Base-by-base conservation (phyloP, 2,888 invertebrate species). In the Tridacna crocea region DNA sequence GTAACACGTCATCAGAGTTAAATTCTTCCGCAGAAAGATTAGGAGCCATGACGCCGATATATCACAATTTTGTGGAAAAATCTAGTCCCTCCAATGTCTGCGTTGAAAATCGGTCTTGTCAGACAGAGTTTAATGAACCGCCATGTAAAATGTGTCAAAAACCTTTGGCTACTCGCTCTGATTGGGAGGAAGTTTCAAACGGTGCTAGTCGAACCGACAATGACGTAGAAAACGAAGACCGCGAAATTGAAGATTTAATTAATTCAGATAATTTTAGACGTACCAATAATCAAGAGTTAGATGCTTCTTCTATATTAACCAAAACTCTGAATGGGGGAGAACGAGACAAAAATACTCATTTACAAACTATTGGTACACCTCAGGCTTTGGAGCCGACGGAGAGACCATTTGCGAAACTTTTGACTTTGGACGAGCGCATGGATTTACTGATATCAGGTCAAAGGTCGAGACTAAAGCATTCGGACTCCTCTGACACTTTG, bases 401-500 rank as follows among this genome's bases (percentile, higher is more conserved):
- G 60, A 68, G 84, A 36, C 84, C 84, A 19, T 82, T 85, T 58
- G 78, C 82, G 15, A 82, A 78, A 27, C 65, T 79, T 10, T 60
- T 86, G 15, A 77, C 83, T 12, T 58, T 86, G n/a, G 86, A 86
- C 27, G 86, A 86, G 60, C 70, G 86, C 65, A 86, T 86, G 55
- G 86, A 86, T 72, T 26, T 86, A 19, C 27, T 86, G 12, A 86
- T 86, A 46, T 61, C 86, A 13, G 86, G 86, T 15, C 83, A 86
- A 73, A 75, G 83, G 58, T 74, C 74, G n/a, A 73, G 46, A 46
- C 77, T 79, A 27, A 79, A 75, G 65, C 75, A 73, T 13, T 74
- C 72, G n/a, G 77, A 63, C 46, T 72, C 81, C 51, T 75, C 83
- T 0, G 82, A 85, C 4, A 70, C 58, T 8, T 22, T 63, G 46